Percentiles rank a stretch among this genome's conserved stretches.
Evolutionary conservation across 2,888 invertebrate genomes (phyloP).

Genomic region (Ochropleura leucogaster): DNA sequence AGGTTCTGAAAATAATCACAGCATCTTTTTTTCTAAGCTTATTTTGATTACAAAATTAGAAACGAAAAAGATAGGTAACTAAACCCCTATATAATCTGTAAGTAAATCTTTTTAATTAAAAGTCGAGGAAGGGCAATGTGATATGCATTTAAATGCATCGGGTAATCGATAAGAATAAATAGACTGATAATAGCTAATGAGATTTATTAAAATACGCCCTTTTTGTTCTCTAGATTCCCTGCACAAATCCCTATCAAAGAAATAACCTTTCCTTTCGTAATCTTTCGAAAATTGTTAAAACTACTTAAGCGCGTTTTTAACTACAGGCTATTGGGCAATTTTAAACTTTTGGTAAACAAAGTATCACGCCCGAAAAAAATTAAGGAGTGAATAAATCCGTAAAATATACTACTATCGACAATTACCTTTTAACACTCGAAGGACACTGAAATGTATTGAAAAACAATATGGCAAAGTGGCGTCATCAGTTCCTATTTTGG

Average conservation of each 20-base stretch:
- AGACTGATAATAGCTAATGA: not conserved
- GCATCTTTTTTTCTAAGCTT: not conserved
- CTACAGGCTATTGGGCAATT: not conserved
- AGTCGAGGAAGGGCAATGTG: not conserved
- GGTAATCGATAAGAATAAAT: not conserved
- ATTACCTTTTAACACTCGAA: not conserved
- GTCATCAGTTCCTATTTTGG: not conserved
- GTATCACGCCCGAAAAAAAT: not conserved
- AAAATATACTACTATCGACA: too few relatives aligned
- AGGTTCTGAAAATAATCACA: not conserved
- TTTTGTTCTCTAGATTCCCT: not conserved
- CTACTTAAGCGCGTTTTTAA: too few relatives aligned
- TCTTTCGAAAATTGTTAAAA: too few relatives aligned
- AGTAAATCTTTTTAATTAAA: not conserved
- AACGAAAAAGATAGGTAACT: not conserved
- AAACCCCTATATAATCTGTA: not conserved
- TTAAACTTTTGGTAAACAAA: too few relatives aligned
- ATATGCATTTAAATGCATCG: not conserved
- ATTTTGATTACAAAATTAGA: not conserved
- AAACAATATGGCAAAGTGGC: not conserved
- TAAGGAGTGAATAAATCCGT: too few relatives aligned
- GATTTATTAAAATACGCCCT: not conserved
- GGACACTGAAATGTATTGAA: not conserved
- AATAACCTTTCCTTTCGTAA: not conserved
- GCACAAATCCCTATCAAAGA: not conserved